These are phyloP conservation scores for Ranitomeya imitator DNA, from an alignment of 2,113 vertebrate genomes.

Conservation along the genomic window DNA sequence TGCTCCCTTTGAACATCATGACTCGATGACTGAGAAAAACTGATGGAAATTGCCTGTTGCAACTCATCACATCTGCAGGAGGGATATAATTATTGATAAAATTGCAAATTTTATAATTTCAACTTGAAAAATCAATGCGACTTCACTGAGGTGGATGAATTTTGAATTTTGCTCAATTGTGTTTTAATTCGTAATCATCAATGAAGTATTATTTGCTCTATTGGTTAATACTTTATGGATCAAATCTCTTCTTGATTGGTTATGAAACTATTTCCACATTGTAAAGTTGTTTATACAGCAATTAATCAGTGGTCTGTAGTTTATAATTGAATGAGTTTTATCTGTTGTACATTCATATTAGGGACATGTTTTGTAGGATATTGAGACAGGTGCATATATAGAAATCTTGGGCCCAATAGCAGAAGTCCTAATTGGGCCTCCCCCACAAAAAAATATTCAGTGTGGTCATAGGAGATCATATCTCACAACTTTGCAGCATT, in stretches of 20 bases:
- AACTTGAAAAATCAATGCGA: constrained; percentile 40
- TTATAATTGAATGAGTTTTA: background rate
- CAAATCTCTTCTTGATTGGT: background rate
- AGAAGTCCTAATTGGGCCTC: too few species aligned
- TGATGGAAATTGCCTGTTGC: constrained; percentile 40
- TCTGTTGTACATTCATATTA: background rate
- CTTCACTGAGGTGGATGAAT: background rate
- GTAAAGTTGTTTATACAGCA: background rate
- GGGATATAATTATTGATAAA: constrained; percentile 40
- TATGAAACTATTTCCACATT: constrained; percentile 11
- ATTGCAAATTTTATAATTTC: constrained; percentile 22
- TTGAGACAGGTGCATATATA: too few species aligned
- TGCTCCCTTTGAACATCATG: constrained; percentile 22
- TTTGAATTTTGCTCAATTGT: constrained; percentile 16
- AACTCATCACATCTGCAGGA: constrained; percentile 4
- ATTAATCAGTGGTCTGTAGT: background rate
- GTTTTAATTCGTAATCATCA: constrained; percentile 9
- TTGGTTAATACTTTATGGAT: background rate
- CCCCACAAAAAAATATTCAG: too few species aligned
- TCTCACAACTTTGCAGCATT: too few species aligned
- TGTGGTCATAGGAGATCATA: too few species aligned
- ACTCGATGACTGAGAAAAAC: constrained; percentile 37
- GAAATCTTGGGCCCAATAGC: too few species aligned
- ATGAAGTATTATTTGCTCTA: constrained; percentile 9
- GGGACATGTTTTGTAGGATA: too few species aligned